Percentiles rank a stretch among this genome's conserved stretches.
Evolutionary conservation across 1,140 invertebrate species (phyloP).

Genomic region (Drosophila sechellia): DNA sequence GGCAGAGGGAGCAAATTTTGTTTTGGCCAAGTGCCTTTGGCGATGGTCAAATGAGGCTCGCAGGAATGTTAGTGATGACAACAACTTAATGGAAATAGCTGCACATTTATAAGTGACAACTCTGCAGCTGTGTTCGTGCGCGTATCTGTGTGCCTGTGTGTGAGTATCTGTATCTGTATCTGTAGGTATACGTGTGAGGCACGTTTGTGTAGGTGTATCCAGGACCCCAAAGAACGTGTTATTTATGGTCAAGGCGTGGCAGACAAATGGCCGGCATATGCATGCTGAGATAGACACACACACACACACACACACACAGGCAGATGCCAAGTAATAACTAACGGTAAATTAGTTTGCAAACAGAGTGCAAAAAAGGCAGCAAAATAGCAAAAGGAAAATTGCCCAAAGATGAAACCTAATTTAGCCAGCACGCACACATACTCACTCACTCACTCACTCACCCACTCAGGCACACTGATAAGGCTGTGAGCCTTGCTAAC

Average conservation of each 20-base stretch:
- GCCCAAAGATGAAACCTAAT: slow-evolving; percentile 78
- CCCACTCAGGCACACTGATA: slow-evolving; percentile 15
- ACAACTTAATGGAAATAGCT: slow-evolving; percentile 82
- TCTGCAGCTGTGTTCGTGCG: slow-evolving; percentile 40
- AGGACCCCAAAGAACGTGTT: slow-evolving; percentile 66
- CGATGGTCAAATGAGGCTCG: slow-evolving; percentile 52
- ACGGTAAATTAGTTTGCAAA: slow-evolving; percentile 82
- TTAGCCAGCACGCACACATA: slow-evolving; percentile 54
- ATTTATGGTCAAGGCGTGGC: slow-evolving; percentile 79
- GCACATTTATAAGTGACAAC: slow-evolving; percentile 82
- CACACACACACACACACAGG: slow-evolving; percentile 7
- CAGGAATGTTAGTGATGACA: slow-evolving; percentile 80
- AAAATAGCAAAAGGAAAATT: slow-evolving; percentile 58
- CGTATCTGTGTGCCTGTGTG: slow-evolving; percentile 9
- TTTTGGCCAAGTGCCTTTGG: slow-evolving; percentile 56
- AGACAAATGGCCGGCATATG: slow-evolving; percentile 80
- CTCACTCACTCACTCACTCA: slow-evolving; percentile 14
- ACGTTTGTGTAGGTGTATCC: slow-evolving; percentile 18
- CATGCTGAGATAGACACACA: slow-evolving; percentile 54
- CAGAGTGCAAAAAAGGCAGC: slow-evolving; percentile 71
- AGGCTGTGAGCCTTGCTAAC: slow-evolving; percentile 11
- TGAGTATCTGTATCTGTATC: slow-evolving; percentile 8
- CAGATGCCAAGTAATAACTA: slow-evolving; percentile 67
- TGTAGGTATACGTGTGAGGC: slow-evolving; percentile 9
- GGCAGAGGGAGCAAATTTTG: slow-evolving; percentile 1